Evolutionary conservation across 2,113 vertebrate species (phyloP).

Genomic region (Neogale vison): DNA sequence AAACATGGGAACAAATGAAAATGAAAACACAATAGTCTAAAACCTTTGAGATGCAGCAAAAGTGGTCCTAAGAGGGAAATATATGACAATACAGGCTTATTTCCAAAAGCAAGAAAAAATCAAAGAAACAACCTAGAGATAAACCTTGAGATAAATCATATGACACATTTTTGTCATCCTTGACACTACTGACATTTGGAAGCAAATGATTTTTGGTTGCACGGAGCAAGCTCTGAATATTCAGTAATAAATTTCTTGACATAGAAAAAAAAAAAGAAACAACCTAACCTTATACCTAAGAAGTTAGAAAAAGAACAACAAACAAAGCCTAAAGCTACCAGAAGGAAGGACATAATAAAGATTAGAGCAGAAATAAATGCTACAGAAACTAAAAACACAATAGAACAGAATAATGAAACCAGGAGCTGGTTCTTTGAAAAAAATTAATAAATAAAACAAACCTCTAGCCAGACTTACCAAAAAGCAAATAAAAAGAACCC

Average conservation of each 20-base stretch:
- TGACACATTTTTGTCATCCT: no score
- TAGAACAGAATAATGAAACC: not conserved
- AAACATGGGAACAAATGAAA: not conserved
- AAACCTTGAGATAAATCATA: no score
- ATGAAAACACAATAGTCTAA: not conserved
- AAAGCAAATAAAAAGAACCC: not conserved
- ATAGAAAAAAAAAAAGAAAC: not conserved
- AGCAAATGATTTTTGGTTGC: no score
- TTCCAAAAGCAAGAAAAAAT: not conserved
- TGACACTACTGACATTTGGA: no score
- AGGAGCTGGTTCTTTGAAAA: not conserved
- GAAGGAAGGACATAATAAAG: not conserved
- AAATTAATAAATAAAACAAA: not conserved
- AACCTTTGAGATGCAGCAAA: not conserved
- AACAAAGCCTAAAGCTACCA: not conserved
- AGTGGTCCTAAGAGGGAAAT: not conserved
- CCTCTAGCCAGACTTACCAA: not conserved
- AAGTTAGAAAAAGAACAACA: not conserved
- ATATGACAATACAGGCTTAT: not conserved
- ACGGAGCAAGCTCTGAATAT: no score
- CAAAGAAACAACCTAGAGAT: not conserved
- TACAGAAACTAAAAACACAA: not conserved
- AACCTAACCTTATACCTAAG: not conserved
- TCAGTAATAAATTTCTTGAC: no score
- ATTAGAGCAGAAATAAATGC: not conserved